Base-by-base conservation (phyloP, 1,140 invertebrate genomes). In the Anadara kagoshimensis region DNA sequence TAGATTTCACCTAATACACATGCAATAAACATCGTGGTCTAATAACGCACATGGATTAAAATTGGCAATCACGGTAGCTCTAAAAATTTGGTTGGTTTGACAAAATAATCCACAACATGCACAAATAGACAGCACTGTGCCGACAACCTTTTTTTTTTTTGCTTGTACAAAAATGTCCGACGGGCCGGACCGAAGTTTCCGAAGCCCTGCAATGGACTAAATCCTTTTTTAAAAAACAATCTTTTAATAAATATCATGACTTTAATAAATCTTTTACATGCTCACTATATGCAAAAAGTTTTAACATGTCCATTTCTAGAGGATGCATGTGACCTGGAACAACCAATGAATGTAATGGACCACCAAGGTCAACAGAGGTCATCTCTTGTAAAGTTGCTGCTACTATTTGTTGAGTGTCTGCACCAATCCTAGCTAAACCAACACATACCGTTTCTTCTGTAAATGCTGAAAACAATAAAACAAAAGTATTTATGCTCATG, bases 341-440 rank as follows among this genome's bases (percentile, higher is more conserved):
- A 24, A 99, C 93, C 7, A 99, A 89, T 59, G 95, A 98, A 90
- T 99, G 98, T 53, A 99, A 91, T 24, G 98, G 98, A 29, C 90
- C 88, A 20, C 98, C 98, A 62, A 99, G 88, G 88, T 98, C 94
- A 44, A 87, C 69, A n/a, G 90, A 83, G 53, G 90, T 89, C 94
- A 99, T 95, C 81, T 94, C 91, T 72, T 91, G 83, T 56, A 99
- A 88, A 10, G 93, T 92, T 77, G 92, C 93, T 10, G 92, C 93
- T 7, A 93, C 86, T 78, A 99, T 96, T 82, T 92, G 89, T 90
- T 99, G 97, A 82, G 92, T 92, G 7, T 93, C 91, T 62, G 94
- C 93, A 47, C 98, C 98, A 58, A 99, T 93, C 84, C 97, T 91
- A 3, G 97, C 96, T 63, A 99, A 87, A 3, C 96, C 98, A 22